Base-by-base conservation (phyloP, 2,113 vertebrate species). In the Spilogale gracilis region DNA sequence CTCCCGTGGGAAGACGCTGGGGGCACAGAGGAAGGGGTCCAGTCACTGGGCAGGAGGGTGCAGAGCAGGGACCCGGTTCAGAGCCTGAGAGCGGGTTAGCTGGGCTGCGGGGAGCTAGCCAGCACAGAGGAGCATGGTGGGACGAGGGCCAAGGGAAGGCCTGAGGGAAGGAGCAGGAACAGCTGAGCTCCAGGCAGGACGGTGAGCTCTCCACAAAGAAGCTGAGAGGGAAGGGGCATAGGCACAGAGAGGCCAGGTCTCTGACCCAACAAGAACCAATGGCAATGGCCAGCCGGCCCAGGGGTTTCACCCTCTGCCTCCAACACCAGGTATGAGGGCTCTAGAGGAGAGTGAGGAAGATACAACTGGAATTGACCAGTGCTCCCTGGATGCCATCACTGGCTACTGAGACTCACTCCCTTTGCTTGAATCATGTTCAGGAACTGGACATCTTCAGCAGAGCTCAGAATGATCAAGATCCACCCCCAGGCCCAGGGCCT, bases 1-100 rank as follows among this genome's bases (percentile, higher is more conserved):
- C 93, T 99, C 99, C 96, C 99, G 98, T 0, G 99, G 99, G 97
- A 99, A 99, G 93, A 99, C 99, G 0, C 99, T 99, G 99, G 0
- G 8, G 95, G 94, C 23, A 98, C n/a, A 95, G 84, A 1, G 7
- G 13, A 58, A 30, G 52, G 43, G 50, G 45, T 16, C 38, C 10
- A 13, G 87, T 21, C 7, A 21, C 10, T 0, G 9, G 4, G 11
- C 2, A 32, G 71, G 65, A 12, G 20, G 10, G 65, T 0, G 2
- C 0, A 18, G 2, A 23, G 38, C 74, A 23, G 27, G 9, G 10
- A 76, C 65, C 89, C 50, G 38, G 54, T 9, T 30, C 76, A 60
- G 78, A 10, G 38, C n/a, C 10, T 0, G 4, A 69, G 0, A 61
- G 63, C 82, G 43, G 16, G 18, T 27, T 74, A 67, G 48, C 21